Evolutionary conservation across 2,113 vertebrate genomes (phyloP).

Genomic region (Anoura caudifer): DNA sequence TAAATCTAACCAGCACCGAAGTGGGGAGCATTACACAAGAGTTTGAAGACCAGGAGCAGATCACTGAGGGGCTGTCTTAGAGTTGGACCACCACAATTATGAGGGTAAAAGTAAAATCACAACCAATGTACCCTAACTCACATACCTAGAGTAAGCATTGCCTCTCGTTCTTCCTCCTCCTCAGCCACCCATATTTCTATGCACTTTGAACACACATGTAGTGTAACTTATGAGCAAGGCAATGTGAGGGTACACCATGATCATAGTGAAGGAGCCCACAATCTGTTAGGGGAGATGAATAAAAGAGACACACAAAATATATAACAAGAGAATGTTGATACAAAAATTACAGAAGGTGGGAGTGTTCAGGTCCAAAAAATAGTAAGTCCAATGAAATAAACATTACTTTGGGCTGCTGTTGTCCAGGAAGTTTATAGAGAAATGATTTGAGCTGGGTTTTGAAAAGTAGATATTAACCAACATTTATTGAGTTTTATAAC

Average conservation of each 20-base stretch:
- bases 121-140: not conserved
- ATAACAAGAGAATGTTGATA: not conserved
- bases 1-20: not conserved
- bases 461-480: not conserved
- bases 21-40: not conserved
- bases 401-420: not conserved
- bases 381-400: not conserved
- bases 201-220: not conserved
- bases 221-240: not conserved
- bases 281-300: not conserved
- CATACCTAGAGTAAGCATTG: not conserved
- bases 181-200: not conserved
- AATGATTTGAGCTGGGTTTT: not conserved
- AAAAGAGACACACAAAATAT: not conserved
- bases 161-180: not conserved
- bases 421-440: not conserved
- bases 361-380: not conserved
- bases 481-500: not conserved
- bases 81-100: not conserved
- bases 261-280: not conserved
- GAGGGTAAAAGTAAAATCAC: not conserved
- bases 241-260: not conserved
- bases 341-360: not conserved
- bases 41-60: not conserved
- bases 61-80: accelerated